Conservation (phyloP, 2,888 invertebrate species). For the Myopa tessellatipennis region DNA sequence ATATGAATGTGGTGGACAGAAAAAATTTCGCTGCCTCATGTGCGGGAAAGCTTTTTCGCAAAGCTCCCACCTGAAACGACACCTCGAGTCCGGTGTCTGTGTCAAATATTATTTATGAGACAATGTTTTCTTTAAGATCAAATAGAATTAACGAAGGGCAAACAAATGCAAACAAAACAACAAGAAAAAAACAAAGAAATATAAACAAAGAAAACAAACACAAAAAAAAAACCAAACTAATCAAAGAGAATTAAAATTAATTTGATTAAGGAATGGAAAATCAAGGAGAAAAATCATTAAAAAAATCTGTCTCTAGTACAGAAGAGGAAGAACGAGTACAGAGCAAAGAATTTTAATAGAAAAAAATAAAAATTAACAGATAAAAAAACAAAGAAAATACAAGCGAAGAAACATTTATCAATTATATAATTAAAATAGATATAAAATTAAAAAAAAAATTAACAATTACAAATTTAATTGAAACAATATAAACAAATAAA, state of each 20-base stretch:
- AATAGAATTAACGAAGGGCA: constrained; percentile 63
- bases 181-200: constrained; percentile 40
- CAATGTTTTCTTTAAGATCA: constrained; percentile 68
- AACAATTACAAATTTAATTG: too few species aligned
- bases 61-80: constrained; percentile 75
- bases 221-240: constrained; percentile 43
- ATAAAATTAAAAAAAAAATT: too few species aligned
- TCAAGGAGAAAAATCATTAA: constrained; percentile 27
- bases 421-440: too few species aligned
- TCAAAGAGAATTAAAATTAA: constrained; percentile 37
- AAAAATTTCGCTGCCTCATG: constrained; percentile 75
- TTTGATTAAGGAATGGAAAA: not conserved
- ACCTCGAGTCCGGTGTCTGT: constrained; percentile 70
- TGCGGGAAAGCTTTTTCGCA: constrained; percentile 77
- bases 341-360: constrained; percentile 5
- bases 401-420: too few species aligned
- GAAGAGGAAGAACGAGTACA: not conserved
- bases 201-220: constrained; percentile 42
- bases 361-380: constrained; percentile 15
- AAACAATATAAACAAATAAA: too few species aligned
- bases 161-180: constrained; percentile 30
- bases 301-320: not conserved
- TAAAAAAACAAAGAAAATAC: constrained; percentile 32
- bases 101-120: constrained; percentile 70
- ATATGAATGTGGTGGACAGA: constrained; percentile 78